phyloP scores from a whole-genome alignment of 2,113 vertebrate species.

The Sylvietta virens region DNA sequence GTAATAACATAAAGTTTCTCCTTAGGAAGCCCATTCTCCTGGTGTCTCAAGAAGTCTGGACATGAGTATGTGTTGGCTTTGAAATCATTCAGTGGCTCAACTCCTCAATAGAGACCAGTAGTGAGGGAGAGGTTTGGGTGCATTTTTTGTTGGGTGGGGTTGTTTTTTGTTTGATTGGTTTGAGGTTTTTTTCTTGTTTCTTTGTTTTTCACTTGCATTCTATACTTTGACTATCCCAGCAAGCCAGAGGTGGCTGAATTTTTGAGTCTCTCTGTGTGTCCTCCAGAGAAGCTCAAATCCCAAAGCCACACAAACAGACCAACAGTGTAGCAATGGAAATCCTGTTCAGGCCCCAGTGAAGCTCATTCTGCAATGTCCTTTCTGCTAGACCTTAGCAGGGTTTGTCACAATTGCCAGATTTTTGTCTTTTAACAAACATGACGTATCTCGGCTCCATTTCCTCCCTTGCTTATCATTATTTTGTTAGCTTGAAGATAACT shows the following conservation, averaged over 20 bases:
- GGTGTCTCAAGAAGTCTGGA: not conserved
- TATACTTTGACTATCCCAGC: not conserved
- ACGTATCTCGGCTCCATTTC: slow-evolving; percentile 7
- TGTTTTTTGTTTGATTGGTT: not conserved
- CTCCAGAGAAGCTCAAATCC: not conserved
- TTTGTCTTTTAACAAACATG: slow-evolving; percentile 32
- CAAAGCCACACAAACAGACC: not conserved
- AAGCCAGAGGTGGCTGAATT: not conserved
- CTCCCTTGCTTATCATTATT: slow-evolving; percentile 49
- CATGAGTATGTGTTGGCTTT: not conserved
- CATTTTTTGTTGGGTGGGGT: not conserved
- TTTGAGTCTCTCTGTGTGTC: not conserved
- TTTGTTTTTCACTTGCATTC: not conserved
- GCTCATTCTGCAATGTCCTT: not conserved
- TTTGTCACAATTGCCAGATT: slow-evolving; percentile 5
- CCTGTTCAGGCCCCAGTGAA: not conserved
- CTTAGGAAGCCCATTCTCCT: not conserved
- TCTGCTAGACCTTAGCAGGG: not conserved
- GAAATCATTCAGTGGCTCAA: not conserved
- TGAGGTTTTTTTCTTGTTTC: not conserved
- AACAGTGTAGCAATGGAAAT: not conserved
- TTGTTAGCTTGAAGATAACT: slow-evolving; percentile 56
- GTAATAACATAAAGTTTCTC: not conserved
- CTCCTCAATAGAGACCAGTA: not conserved
- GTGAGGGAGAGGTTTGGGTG: not conserved